A percentile compares a stretch with the other conserved stretches of the same genome.
These are phyloP conservation scores for Halictus quadricinctus DNA, from an alignment of 2,888 invertebrate species.

Conservation along the genomic window DNA sequence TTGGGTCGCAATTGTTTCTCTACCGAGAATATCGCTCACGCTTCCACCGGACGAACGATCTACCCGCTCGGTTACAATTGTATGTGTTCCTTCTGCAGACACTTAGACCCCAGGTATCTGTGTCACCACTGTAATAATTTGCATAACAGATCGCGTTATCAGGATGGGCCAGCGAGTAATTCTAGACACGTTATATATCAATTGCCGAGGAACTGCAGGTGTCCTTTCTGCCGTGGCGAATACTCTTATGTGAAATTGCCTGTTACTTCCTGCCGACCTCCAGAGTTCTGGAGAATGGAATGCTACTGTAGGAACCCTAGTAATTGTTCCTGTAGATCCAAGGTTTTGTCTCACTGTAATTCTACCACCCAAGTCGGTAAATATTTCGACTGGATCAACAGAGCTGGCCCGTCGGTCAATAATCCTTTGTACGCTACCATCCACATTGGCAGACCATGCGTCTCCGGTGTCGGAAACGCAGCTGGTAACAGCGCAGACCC, in stretches of 20 bases:
- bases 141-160: slow-evolving; percentile 75
- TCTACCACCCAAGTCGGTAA: slow-evolving; percentile 77
- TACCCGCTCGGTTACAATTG: slow-evolving; percentile 75
- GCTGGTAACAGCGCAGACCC: slow-evolving; percentile 74
- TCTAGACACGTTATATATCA: slow-evolving; percentile 79
- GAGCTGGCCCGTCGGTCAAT: slow-evolving; percentile 73
- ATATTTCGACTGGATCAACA: slow-evolving; percentile 71
- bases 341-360: slow-evolving; percentile 73
- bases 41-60: slow-evolving; percentile 72
- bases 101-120: slow-evolving; percentile 70
- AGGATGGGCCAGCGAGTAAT: slow-evolving; percentile 68
- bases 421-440: slow-evolving; percentile 78
- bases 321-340: slow-evolving; percentile 73
- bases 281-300: slow-evolving; percentile 71
- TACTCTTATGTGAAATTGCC: slow-evolving; percentile 74
- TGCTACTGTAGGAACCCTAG: slow-evolving; percentile 75
- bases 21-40: slow-evolving; percentile 79
- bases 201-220: slow-evolving; percentile 75
- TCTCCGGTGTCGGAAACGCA: slow-evolving; percentile 64
- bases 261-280: slow-evolving; percentile 67
- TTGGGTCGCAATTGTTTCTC: slow-evolving; percentile 79
- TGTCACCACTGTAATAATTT: slow-evolving; percentile 77
- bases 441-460: slow-evolving; percentile 74
- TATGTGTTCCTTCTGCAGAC: slow-evolving; percentile 75
- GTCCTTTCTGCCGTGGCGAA: slow-evolving; percentile 77